Percentiles rank a stretch among this genome's conserved stretches.
Evolutionary conservation across 2,888 invertebrate species (phyloP).

Genomic region (Cantharis rustica): DNA sequence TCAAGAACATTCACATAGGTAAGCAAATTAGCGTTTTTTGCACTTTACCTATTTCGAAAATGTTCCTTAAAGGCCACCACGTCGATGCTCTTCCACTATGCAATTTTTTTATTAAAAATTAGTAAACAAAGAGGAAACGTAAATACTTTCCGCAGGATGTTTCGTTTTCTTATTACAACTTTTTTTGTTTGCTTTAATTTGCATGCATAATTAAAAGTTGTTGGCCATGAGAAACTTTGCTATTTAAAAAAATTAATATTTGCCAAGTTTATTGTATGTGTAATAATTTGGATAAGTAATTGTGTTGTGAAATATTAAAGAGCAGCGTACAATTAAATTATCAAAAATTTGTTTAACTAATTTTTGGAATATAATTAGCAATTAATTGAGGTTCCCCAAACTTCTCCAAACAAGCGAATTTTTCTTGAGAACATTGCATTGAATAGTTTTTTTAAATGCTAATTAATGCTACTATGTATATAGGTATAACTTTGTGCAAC

Average conservation of each 20-base stretch:
- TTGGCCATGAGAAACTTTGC: not conserved
- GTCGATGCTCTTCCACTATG: not conserved
- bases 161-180: not conserved
- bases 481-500: not conserved
- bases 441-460: not conserved
- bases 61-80: not conserved
- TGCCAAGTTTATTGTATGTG: not conserved
- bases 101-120: not conserved
- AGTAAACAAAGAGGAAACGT: not conserved
- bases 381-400: not conserved
- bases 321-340: not conserved
- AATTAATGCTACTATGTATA: not conserved
- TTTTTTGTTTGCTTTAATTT: slow-evolving; percentile 4
- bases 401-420: not conserved
- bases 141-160: slow-evolving; percentile 1
- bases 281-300: not conserved
- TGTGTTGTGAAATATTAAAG: not conserved
- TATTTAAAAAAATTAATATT: not conserved
- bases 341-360: not conserved
- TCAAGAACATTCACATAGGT: not conserved
- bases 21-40: not conserved
- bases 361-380: not conserved
- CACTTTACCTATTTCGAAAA: not conserved
- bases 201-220: slow-evolving; percentile 3
- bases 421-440: not conserved